Base-by-base conservation (phyloP, 2,113 vertebrate genomes). In the Oriolus oriolus region DNA sequence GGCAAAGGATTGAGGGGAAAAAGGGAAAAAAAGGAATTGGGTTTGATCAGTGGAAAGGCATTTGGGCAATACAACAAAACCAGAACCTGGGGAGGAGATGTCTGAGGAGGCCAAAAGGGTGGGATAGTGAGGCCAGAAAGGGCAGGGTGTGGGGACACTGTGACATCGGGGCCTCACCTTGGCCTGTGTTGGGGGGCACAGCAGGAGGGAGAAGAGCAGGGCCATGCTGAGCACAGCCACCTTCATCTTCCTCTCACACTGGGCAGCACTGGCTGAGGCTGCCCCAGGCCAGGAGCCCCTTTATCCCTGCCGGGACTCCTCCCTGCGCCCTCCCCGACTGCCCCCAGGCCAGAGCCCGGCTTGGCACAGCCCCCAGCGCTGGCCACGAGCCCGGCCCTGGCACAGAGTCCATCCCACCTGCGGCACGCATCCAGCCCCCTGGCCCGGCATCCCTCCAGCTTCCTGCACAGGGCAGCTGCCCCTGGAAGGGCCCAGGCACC, bases 11-110 rank as follows among this genome's bases (percentile, higher is more conserved):
- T 5, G 33, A 41, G 8, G 13, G 13, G 35, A 6, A 23, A 35
- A 18, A 50, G 0, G 2, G 21, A 24, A 7, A 26, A 27, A 49
- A 42, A 56, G 35, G 5, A 12, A 5, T 18, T 31, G 56, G 47
- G 49, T 49, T 5, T 1, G 1, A 30, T 30, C 3, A 9, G 3
- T 7, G 31, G 21, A 31, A 37, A 22, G 33, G 8, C 37, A 28
- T 57, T 16, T 27, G 37, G 19, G 12, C 4, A 10, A 24, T 47
- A n/a, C 8, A 9, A 26, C 11, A 47, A 6, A 2, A 26, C 14
- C 31, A 64, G 30, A 56, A 42, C 8, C 22, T 4, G 3, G 4
- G 7, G 7, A 47, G 24, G 26, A 44, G 18, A 65, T 27, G 7
- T 13, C 27, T 17, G 37, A 35, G 18, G 12, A 6, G 10, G 6